Evolutionary conservation across 1,140 invertebrate species (phyloP), one percentile per base, ranked within the genome.

Genomic region (Dendroctonus ponderosae): DNA sequence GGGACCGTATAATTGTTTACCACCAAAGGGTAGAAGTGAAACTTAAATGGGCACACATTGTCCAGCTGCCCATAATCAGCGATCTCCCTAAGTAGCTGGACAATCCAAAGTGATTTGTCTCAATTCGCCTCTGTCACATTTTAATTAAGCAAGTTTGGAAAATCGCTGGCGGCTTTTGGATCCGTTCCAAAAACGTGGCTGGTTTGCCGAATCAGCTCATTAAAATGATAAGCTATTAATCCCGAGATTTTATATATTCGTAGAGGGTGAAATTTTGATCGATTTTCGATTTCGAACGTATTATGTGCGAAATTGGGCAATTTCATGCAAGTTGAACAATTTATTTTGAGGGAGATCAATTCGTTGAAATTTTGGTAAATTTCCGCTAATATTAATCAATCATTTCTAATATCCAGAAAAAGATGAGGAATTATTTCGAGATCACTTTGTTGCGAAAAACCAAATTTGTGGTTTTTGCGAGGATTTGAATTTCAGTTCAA

Each of bases 81-180:
- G 26, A 26, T 26, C 26, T 12, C n/a, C 43, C n/a, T 46, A 46
- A 46, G n/a, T 46, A 12, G 43, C 43, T 12, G 8, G 8, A 12
- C 43, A 46, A 46, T 8, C n/a, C n/a, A 46, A 9, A 12, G 50
- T 8, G 50, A 51, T 12, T 51, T 51, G 50, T 46, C 43, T 46
- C 26, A 26, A 26, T 26, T 26, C 26, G n/a, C 43, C 43, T 8
- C n/a, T 9, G 8, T 26, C 26, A 62, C 60, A 52, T 62, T 62
- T 62, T 62, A 62, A 62, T 62, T 62, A 62, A 51, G 26, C 48
- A 51, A 61, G 12, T 46, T 37, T 54, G 37, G 52, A 37, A 26
- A 26, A 26, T 54, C 26, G 12, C 43, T 46, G 3, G 8, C 26
- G 26, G 52, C 37, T 54, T n/a, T 58, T 58, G 56, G 56, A 58